A percentile compares a stretch with the other conserved stretches of the same genome.
These are phyloP conservation scores for Aphidius colemani DNA, from an alignment of 2,888 invertebrate species.

Conservation along the genomic window DNA sequence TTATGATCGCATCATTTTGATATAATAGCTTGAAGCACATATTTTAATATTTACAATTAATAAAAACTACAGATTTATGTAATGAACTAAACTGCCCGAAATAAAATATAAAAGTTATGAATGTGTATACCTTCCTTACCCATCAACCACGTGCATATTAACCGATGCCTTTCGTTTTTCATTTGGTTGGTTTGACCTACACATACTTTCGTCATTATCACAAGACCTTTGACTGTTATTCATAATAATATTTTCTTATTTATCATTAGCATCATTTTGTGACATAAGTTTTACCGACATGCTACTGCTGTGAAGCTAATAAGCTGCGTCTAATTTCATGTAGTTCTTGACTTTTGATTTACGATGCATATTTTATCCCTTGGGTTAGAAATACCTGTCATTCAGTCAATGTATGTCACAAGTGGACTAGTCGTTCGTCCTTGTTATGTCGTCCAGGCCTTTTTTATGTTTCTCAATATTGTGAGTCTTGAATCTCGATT, in stretches of 20 bases:
- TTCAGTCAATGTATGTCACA: not conserved
- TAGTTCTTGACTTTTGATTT: not conserved
- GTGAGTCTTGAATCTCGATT: not conserved
- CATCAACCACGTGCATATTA: conserved; percentile 21
- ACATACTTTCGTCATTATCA: not conserved
- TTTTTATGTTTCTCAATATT: not conserved
- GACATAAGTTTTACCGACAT: not conserved
- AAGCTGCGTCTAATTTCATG: not conserved
- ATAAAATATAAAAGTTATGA: not conserved
- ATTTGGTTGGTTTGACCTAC: not conserved
- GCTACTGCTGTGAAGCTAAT: too few relatives aligned
- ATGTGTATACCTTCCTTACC: conserved; percentile 11
- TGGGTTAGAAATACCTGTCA: not conserved
- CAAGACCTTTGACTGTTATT: conserved; percentile 6
- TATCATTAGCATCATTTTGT: not conserved
- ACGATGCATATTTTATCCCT: too few relatives aligned
- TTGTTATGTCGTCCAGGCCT: not conserved
- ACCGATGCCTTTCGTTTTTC: conserved; percentile 2
- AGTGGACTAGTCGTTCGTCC: conserved; percentile 3
- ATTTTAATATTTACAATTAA: too few relatives aligned
- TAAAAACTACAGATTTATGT: too few relatives aligned
- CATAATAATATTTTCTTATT: not conserved
- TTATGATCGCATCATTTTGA: too few relatives aligned
- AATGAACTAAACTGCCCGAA: too few relatives aligned
- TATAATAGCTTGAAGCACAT: too few relatives aligned